Evolutionary conservation across 2,888 invertebrate species (phyloP), one percentile per base, ranked within the genome.

Genomic region (Drosophila cognata): DNA sequence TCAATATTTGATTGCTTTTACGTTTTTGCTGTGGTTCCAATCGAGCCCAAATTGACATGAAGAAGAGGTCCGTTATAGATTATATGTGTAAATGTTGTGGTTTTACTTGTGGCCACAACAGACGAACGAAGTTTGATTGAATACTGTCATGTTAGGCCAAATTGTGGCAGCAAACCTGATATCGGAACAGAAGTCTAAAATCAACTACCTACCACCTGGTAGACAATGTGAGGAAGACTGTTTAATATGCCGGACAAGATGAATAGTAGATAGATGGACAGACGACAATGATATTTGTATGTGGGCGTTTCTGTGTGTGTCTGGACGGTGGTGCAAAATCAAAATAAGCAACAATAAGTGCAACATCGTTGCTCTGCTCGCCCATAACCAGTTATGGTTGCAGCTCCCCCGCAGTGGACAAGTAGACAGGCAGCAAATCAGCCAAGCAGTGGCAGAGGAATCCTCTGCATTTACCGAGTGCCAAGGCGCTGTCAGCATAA

Each of bases 401-500:
- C 46, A 25, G 64, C 50, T n/a, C 50, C 28, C 43, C 53, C 25
- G 61, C 53, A 46, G 50, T 63, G 76, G 57, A 57, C 71, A 50
- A 75, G 70, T 72, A 79, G 81, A 81, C 81, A 77, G 66, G 77
- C 79, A 79, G 83, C 79, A 79, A 85, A 86, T 88, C 82, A 88
- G 86, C 84, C 79, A 70, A 84, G 70, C 65, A 67, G 69, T 52
- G 71, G 71, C 55, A 56, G 8, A 53, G 57, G 64, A 81, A 74
- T 80, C 69, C 80, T 71, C 67, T 78, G 81, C 75, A 81, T 72
- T 82, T 81, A 79, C 74, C 81, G 77, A 82, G 84, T 86, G 84
- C 86, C 86, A 83, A 88, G 86, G 76, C 77, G 79, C 81, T 84
- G 87, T 87, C 87, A 87, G 87, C 87, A 87, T 78, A 87, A 87